Conservation (phyloP, 2,113 vertebrate genomes). For the Muscicapa adusta region DNA sequence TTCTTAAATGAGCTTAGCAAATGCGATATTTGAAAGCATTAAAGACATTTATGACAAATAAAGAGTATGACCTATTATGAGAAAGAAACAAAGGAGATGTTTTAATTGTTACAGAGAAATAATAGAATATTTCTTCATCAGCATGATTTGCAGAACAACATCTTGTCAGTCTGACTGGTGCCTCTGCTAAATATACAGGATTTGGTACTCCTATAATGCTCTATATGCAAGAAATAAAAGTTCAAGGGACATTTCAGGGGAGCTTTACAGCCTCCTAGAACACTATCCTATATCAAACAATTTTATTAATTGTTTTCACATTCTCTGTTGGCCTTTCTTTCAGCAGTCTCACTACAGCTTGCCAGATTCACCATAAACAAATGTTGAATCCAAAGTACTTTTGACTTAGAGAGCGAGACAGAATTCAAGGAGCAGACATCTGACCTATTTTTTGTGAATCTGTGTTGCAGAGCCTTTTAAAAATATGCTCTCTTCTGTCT, state of each 20-base stretch:
- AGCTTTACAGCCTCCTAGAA: not conserved
- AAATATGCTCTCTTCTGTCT: not conserved
- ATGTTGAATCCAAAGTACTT: not conserved
- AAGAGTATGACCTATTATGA: not conserved
- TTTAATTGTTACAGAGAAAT: not conserved
- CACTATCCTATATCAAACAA: not conserved
- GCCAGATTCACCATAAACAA: not conserved
- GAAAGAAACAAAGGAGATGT: not conserved
- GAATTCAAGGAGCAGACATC: not conserved
- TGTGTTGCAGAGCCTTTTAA: not conserved
- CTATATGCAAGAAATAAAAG: not conserved
- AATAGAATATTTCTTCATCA: not conserved
- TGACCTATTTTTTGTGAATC: constrained; percentile 5
- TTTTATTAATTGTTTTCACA: not conserved
- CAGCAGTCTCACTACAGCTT: not conserved
- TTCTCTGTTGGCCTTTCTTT: not conserved
- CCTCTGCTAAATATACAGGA: not conserved
- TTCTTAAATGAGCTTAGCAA: not conserved
- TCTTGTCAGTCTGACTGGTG: not conserved
- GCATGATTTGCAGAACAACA: not conserved
- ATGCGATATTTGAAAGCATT: not conserved
- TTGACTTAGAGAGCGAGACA: not conserved
- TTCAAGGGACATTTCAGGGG: not conserved
- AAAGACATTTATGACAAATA: not conserved
- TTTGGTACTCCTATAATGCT: not conserved